Conservation (phyloP, 2,113 vertebrate genomes). For the Vidua chalybeata region DNA sequence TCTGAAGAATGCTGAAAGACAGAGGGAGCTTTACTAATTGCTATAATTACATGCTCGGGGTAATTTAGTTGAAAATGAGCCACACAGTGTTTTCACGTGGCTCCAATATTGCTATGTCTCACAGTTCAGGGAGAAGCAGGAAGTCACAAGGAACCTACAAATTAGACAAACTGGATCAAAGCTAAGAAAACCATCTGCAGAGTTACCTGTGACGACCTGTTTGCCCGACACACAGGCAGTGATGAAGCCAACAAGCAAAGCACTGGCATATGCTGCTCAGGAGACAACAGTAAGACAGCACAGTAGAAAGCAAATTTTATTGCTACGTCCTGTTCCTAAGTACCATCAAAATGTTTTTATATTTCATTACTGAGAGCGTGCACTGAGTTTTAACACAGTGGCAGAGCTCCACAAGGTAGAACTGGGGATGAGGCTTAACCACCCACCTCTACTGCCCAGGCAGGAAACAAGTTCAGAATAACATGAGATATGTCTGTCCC, state of each 20-base stretch:
- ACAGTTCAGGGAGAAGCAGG: background rate
- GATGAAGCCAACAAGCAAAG: slow-evolving; percentile 38
- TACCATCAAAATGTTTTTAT: slow-evolving; percentile 38
- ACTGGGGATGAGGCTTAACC: background rate
- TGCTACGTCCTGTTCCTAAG: slow-evolving; percentile 26
- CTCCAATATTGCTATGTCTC: background rate
- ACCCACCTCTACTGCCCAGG: background rate
- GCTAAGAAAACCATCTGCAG: slow-evolving; percentile 28
- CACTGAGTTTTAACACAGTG: background rate
- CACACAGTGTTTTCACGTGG: background rate
- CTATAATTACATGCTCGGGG: background rate
- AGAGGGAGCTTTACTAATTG: slow-evolving; percentile 24
- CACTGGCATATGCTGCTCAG: slow-evolving; percentile 57
- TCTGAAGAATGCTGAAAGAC: background rate
- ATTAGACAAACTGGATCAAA: slow-evolving; percentile 18
- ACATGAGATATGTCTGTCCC: background rate
- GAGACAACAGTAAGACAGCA: slow-evolving; percentile 45
- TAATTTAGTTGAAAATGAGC: slow-evolving; percentile 49
- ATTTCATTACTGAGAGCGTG: background rate
- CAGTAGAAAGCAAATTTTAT: slow-evolving; percentile 9
- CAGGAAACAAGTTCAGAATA: background rate
- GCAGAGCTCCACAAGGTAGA: background rate
- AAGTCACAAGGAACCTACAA: slow-evolving; percentile 5
- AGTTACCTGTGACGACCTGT: slow-evolving; percentile 68
- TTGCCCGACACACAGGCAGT: slow-evolving; percentile 13